These are phyloP conservation scores for Odontomyia ornata DNA, from an alignment of 2,888 invertebrate genomes.

Conservation along the genomic window DNA sequence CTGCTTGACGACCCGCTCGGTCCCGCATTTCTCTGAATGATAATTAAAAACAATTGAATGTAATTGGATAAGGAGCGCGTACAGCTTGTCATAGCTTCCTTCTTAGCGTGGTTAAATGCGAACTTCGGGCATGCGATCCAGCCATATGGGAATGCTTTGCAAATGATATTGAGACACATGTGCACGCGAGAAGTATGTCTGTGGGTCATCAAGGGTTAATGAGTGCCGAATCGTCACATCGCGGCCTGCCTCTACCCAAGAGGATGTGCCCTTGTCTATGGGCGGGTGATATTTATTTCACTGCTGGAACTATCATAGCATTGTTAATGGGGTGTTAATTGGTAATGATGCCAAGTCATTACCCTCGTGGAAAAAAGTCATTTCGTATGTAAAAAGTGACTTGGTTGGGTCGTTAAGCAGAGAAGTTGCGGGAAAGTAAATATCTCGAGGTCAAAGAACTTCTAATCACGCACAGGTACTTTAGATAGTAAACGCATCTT, in stretches of 20 bases:
- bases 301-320: neutral
- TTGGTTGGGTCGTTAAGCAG: no score
- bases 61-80: slow-evolving; percentile 14
- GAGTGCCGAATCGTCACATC: neutral
- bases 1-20: neutral
- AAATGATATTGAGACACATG: neutral
- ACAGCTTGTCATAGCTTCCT: neutral
- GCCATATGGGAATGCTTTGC: neutral
- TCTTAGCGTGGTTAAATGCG: neutral
- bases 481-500: no score
- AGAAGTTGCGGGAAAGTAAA: no score
- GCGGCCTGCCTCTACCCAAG: no score
- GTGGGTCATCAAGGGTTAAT: slow-evolving; percentile 36
- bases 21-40: slow-evolving; percentile 36
- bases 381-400: no score
- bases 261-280: neutral
- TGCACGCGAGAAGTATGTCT: neutral
- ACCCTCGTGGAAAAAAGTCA: no score
- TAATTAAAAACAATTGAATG: slow-evolving; percentile 40
- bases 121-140: neutral
- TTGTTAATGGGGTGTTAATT: slow-evolving; percentile 2
- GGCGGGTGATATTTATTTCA: neutral
- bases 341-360: neutral
- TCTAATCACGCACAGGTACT: no score
- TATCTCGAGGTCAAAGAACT: no score